Conservation (phyloP, 2,113 vertebrate species). For the Gambusia affinis region DNA sequence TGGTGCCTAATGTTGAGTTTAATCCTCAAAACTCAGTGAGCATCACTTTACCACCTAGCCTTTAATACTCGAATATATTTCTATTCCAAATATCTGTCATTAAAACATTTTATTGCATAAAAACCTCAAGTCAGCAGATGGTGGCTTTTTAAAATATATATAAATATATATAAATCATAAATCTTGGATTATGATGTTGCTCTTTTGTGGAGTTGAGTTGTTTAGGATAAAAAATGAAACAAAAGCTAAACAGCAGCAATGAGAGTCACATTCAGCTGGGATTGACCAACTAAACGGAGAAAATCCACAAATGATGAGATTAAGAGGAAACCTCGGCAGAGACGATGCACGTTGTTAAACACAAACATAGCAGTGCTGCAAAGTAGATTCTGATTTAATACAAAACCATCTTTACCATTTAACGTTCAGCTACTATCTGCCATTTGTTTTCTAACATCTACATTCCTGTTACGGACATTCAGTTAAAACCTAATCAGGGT, state of each 20-base stretch:
- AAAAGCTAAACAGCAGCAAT: neutral
- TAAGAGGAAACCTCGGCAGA: slow-evolving; percentile 16
- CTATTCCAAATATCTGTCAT: slow-evolving; percentile 29
- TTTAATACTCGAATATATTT: slow-evolving; percentile 6
- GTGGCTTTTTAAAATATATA: slow-evolving; percentile 17
- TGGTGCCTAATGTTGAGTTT: neutral
- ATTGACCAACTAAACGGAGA: slow-evolving; percentile 28
- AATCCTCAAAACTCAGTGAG: slow-evolving; percentile 13
- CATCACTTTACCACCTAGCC: neutral
- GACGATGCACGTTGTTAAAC: slow-evolving; percentile 1
- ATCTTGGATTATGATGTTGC: neutral
- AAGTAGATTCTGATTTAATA: neutral
- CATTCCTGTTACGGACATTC: neutral
- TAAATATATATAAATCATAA: slow-evolving; percentile 2
- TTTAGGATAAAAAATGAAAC: neutral
- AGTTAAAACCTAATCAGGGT: neutral
- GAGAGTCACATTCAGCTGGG: slow-evolving; percentile 11
- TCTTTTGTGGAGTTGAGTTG: neutral
- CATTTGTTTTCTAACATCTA: too few relatives aligned
- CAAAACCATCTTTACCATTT: neutral
- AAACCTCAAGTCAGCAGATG: slow-evolving; percentile 43
- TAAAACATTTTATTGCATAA: slow-evolving; percentile 24
- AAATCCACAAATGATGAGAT: slow-evolving; percentile 47
- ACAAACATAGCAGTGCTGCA: neutral
- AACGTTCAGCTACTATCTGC: neutral